Evolutionary conservation across 2,888 invertebrate genomes (phyloP), one percentile per base, ranked within the genome.

Genomic region (Drosophila diplacantha): DNA sequence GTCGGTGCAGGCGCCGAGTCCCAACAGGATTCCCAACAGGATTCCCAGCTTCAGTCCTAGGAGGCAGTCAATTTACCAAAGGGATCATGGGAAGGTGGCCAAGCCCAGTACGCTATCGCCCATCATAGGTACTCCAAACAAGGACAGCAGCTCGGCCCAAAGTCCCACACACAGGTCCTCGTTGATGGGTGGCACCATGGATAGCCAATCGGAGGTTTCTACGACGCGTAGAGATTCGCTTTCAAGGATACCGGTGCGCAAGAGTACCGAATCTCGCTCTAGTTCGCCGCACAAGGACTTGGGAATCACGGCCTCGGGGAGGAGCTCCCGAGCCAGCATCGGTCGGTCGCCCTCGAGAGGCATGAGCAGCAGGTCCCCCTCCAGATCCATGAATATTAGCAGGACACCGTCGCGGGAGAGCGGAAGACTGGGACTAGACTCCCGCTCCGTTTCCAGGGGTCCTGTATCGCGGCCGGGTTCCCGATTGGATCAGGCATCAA

Each of bases 71-170:
- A 31, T 71, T 39, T 43, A 54, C n/a, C 56, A 66, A 7, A 53
- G 34, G 38, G 75, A 73, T 32, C 32, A 86, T 3, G 73, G 85
- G 1, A 86, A 87, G 67, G 84, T 88, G 38, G 85, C 79, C 8
- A 88, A 87, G 41, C 88, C 88, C 12, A 83, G 85, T 22, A 87
- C 87, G 2, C 67, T 89, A 2, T 89, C 88, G 0, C 88, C 88
- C 1, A 89, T 89, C 14, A 85, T 88, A 50, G 88, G 88, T 1
- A 89, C 88, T 0, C 88, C 88, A 3, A 89, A 89, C 55, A 88
- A 87, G 65, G 88, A 89, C 22, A 71, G 83, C 53, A 76, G 85
- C 34, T 72, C 81, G 14, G 72, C 73, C 0, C 82, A 82, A 22
- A 85, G 87, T 72, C 84, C 85, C 1, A 51, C 72, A 5, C 79